Evolutionary conservation across 2,888 invertebrate genomes (phyloP), one percentile per base, ranked within the genome.

Genomic region (Zygaena filipendulae): DNA sequence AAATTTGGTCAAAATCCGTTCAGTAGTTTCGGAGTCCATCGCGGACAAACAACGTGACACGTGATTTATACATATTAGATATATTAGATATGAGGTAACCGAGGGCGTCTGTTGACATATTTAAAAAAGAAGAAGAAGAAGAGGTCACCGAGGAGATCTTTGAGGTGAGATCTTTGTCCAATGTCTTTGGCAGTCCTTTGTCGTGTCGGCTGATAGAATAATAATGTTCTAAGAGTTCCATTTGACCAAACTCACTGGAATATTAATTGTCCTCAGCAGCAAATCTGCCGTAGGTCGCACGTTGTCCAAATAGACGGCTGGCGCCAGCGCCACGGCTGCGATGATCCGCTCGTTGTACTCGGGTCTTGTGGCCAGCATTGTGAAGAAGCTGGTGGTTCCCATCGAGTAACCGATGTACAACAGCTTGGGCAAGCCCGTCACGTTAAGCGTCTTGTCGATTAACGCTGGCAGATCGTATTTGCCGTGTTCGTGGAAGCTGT

Each of bases 381-480:
- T 79, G 56, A 84, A 79, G 41, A 81, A 82, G 4, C 67, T 74
- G 13, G 82, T 81, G 3, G 81, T 71, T 1, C 85, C 86, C 68
- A 86, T 74, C 2, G 85, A 85, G 53, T 84, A 83, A 2, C 84
- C 85, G 11, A 85, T 48, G 61, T 79, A 85, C 38, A 83, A 46
- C 20, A 80, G n/a, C 38, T 60, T 68, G 2, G 52, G 23, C 29
- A 77, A 36, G 32, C 77, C 55, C 12, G 75, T 79, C 19, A 71
- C 52, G 34, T 68, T 54, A 3, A 79, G 49, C 1, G 85, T 63
- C 23, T 64, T 59, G 47, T 85, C 82, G 18, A 86, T 66, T 58
- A 81, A 80, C 0, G 82, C 69, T 2, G 85, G 82, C 1, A 82
- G 42, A 46, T 86, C 86, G 41, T 81, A 74, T 38, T 70, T 68